Percentiles rank a stretch among this genome's conserved stretches.
Evolutionary conservation across 2,888 invertebrate species (phyloP).

Genomic region (Alloplasta piceator): DNA sequence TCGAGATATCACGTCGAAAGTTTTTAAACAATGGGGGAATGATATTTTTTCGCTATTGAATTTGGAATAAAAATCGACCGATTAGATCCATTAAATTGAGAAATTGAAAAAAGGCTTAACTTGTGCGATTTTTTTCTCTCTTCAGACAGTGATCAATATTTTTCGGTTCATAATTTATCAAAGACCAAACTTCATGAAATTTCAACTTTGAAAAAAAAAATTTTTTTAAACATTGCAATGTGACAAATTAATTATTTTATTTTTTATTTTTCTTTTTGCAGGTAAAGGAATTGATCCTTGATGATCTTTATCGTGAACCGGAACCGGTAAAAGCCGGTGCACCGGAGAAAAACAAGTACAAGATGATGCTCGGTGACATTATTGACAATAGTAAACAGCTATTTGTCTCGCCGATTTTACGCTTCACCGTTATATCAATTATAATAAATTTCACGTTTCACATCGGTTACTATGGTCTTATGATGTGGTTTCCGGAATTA

Average conservation of each 20-base stretch:
- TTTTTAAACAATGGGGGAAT: no score
- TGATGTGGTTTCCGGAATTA: slow-evolving; percentile 99
- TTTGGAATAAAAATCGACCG: no score
- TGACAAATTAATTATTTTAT: slow-evolving; percentile 6
- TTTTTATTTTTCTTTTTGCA: slow-evolving; percentile 59
- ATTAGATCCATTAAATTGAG: no score
- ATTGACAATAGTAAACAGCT: slow-evolving; percentile 92
- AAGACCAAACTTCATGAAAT: no score
- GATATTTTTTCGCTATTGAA: no score
- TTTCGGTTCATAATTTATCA: no score
- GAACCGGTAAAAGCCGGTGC: slow-evolving; percentile 74
- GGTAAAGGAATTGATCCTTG: slow-evolving; percentile 82
- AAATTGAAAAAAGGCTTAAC: no score
- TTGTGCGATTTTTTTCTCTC: no score
- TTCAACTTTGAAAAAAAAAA: no score
- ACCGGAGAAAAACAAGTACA: slow-evolving; percentile 85
- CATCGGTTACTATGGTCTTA: slow-evolving; percentile 96
- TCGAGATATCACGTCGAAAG: no score
- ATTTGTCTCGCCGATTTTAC: slow-evolving; percentile 91
- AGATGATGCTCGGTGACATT: slow-evolving; percentile 90
- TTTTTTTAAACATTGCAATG: background rate
- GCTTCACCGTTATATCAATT: slow-evolving; percentile 93
- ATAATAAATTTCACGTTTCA: slow-evolving; percentile 96
- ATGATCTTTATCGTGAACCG: slow-evolving; percentile 75
- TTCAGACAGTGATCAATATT: no score